These are phyloP conservation scores for Rhagologus leucostigma DNA, from an alignment of 2,113 vertebrate species.

Conservation along the genomic window DNA sequence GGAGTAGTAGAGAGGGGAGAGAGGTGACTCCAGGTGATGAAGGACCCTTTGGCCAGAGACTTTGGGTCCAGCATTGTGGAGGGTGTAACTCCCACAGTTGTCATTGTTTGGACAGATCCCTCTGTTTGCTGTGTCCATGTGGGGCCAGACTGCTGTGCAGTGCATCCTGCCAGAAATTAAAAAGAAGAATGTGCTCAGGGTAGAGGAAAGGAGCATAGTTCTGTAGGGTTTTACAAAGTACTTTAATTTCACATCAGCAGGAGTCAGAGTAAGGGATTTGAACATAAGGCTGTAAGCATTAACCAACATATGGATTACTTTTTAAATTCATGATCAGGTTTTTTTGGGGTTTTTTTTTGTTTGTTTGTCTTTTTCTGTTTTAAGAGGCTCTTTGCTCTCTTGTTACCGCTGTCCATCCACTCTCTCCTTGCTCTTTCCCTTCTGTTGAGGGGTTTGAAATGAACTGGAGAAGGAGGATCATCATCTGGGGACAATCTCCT, in stretches of 20 bases:
- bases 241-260: neutral
- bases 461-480: neutral
- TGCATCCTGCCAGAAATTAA: neutral
- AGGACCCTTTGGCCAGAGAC: neutral
- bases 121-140: accelerated
- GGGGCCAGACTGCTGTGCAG: neutral
- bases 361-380: neutral
- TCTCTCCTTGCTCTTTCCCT: neutral
- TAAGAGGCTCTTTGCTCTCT: neutral
- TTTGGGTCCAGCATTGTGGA: neutral
- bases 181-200: neutral
- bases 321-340: neutral
- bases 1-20: neutral
- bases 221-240: neutral
- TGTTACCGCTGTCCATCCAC: accelerated
- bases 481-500: neutral
- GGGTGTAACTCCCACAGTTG: accelerated
- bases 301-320: neutral
- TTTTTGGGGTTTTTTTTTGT: too few species aligned
- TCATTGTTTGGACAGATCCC: neutral
- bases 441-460: neutral
- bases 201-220: neutral
- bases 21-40: neutral
- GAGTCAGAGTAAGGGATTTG: neutral
- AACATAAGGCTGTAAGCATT: neutral